phyloP scores from a whole-genome alignment of 2,797 vertebrate genomes.

The Esox lucius region DNA sequence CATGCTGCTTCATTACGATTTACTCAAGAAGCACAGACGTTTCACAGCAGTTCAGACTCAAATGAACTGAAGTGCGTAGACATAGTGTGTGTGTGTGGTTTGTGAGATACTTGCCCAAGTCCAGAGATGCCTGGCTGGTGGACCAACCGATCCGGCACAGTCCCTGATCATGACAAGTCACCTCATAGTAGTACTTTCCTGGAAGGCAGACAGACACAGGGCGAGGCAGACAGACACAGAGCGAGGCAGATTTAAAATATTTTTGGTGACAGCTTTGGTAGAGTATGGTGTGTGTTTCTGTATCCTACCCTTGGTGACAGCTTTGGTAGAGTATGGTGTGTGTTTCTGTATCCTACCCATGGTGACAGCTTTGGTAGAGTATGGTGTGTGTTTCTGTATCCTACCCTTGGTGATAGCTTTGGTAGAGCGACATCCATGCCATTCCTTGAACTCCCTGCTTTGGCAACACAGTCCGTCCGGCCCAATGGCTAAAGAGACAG shows the following conservation, averaged over 20 bases:
- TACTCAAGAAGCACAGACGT: no score
- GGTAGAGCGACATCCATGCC: conserved; percentile 96
- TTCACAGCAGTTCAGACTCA: background rate
- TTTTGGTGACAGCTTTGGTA: no score
- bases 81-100: background rate
- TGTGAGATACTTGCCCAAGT: conserved; percentile 83
- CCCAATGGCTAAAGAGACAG: conserved; percentile 82
- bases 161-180: conserved; percentile 93
- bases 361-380: no score
- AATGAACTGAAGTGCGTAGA: background rate
- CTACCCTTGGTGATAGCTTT: conserved; percentile 91
- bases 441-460: conserved; percentile 97
- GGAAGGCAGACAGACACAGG: no score
- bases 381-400: no score
- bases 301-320: no score
- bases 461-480: conserved; percentile 93
- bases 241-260: background rate
- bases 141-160: conserved; percentile 95
- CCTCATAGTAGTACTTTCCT: conserved; percentile 91
- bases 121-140: conserved; percentile 87
- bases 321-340: background rate
- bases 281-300: background rate
- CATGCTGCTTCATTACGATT: no score
- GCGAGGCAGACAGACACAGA: background rate
- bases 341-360: no score